Conservation (phyloP, 1,140 invertebrate species). For the Lucilia cuprina region DNA sequence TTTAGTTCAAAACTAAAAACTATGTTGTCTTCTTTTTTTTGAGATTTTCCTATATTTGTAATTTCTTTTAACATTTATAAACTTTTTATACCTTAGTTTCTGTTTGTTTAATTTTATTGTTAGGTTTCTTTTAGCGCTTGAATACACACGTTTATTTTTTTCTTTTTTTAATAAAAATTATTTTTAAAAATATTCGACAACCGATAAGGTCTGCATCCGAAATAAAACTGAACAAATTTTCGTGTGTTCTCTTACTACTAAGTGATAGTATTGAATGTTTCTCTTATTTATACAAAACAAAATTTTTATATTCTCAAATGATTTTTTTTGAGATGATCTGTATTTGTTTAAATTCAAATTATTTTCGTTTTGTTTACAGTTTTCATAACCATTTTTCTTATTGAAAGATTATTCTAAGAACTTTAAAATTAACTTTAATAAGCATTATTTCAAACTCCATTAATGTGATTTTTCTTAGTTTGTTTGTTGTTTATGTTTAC, state of each 20-base stretch:
- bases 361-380: too few species aligned
- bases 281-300: neutral
- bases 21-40: neutral
- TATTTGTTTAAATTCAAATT: neutral
- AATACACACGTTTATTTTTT: neutral
- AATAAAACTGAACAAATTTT: neutral
- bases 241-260: neutral
- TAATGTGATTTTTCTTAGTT: too few species aligned
- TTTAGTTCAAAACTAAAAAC: neutral
- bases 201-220: neutral
- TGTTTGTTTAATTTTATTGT: neutral
- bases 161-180: neutral
- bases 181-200: slow-evolving; percentile 5
- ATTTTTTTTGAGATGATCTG: neutral
- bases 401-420: too few species aligned
- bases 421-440: too few species aligned
- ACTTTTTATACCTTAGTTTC: neutral
- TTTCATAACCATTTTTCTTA: too few species aligned
- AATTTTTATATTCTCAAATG: neutral
- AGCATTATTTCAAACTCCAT: too few species aligned
- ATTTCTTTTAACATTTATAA: neutral
- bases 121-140: neutral
- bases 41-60: neutral
- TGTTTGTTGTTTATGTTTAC: too few species aligned
- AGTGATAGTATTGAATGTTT: neutral